Conservation (phyloP, 2,888 invertebrate species). For the Myathropa florea region DNA sequence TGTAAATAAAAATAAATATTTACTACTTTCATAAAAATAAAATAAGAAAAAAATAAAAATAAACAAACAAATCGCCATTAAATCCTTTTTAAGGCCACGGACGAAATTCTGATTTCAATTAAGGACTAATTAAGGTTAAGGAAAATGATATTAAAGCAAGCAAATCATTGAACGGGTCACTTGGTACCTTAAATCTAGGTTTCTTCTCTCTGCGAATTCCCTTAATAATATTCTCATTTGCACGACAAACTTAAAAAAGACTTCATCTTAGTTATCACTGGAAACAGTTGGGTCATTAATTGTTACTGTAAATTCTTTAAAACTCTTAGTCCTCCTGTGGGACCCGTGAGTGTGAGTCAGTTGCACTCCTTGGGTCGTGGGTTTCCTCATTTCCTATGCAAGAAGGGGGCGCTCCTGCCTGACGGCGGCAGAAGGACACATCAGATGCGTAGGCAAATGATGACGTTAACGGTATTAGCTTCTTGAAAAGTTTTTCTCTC, state of each 20-base stretch:
- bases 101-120: conserved; percentile 68
- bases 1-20: conserved; percentile 69
- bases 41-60: conserved; percentile 29
- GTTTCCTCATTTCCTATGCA: background rate
- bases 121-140: conserved; percentile 39
- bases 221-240: conserved; percentile 29
- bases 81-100: conserved; percentile 70
- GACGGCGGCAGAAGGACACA: background rate
- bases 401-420: background rate
- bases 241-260: conserved; percentile 30
- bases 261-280: conserved; percentile 55
- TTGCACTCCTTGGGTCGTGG: background rate
- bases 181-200: conserved; percentile 21
- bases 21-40: conserved; percentile 44
- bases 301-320: conserved; percentile 9
- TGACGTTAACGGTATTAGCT: background rate
- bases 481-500: conserved; percentile 16
- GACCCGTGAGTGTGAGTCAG: background rate
- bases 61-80: conserved; percentile 60
- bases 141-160: conserved; percentile 61
- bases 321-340: background rate
- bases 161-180: conserved; percentile 46
- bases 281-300: conserved; percentile 43
- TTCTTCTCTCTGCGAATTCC: conserved; percentile 1
- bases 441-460: background rate